Evolutionary conservation across 2,888 invertebrate genomes (phyloP), one percentile per base, ranked within the genome.

Genomic region (Deladenus siricidicola): DNA sequence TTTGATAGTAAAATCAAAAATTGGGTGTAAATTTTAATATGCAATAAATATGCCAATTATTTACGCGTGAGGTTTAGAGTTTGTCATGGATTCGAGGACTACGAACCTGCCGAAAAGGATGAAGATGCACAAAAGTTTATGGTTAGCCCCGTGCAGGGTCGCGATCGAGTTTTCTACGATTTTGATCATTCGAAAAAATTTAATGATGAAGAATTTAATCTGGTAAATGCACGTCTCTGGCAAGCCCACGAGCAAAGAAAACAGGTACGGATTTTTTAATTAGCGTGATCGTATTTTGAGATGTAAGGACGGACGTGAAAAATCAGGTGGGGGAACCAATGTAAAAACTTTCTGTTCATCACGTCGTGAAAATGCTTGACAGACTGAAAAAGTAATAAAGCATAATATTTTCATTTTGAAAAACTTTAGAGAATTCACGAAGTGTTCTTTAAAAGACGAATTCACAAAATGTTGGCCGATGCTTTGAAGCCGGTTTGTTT

Each of bases 211-310:
- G 17, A 21, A 19, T 45, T 56, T 43, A 30, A 56, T 34, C 39
- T 17, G 21, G 30, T 28, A 49, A 47, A 57, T 19, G 23, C 29
- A 8, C 21, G 59, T 34, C 45, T 60, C 58, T 42, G 50, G 50
- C 19, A 28, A 19, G 26, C 14, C 14, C 29, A 50, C n/a, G 19
- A 28, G 26, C 19, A 50, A 8, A 50, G 28, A 23, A 50, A 21
- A 8, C 50, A 50, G 50, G 50, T 50, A 21, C 26, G 23, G 1
- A 29, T 50, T 21, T 2, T n/a, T n/a, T n/a, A n/a, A n/a, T n/a
- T n/a, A n/a, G n/a, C n/a, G n/a, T n/a, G n/a, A n/a, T n/a, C n/a
- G n/a, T n/a, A n/a, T n/a, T n/a, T n/a, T n/a, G n/a, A n/a, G n/a
- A n/a, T n/a, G n/a, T n/a, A n/a, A n/a, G n/a, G n/a, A n/a, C n/a